phyloP scores from a whole-genome alignment of 2,888 invertebrate species.

The Hydropsyche betteni region DNA sequence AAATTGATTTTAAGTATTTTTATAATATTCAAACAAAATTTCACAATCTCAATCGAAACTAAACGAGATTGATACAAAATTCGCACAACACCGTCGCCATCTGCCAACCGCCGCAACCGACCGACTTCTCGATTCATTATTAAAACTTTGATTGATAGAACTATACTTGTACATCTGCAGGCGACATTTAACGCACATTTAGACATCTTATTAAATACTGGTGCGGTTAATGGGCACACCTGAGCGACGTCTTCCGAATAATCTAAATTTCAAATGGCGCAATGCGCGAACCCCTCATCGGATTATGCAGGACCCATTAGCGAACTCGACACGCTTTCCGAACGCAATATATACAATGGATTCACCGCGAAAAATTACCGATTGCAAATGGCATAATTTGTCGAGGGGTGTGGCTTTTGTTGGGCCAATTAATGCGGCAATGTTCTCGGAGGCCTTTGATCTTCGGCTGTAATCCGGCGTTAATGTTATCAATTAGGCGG shows the following conservation, averaged over 20 bases:
- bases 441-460: too few relatives aligned
- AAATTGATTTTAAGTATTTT: too few relatives aligned
- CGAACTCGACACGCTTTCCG: neutral
- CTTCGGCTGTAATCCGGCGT: too few relatives aligned
- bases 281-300: conserved; percentile 7
- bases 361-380: neutral
- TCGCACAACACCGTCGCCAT: too few relatives aligned
- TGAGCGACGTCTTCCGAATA: conserved; percentile 12
- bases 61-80: too few relatives aligned
- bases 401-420: neutral
- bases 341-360: neutral
- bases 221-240: neutral
- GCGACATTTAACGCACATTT: conserved; percentile 10
- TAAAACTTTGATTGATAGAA: conserved; percentile 6
- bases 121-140: too few relatives aligned
- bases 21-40: too few relatives aligned
- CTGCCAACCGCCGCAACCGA: too few relatives aligned
- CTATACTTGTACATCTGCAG: neutral
- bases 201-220: neutral
- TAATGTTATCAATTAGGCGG: too few relatives aligned
- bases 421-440: neutral
- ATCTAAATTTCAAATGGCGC: conserved; percentile 23
- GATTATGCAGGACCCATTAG: conserved; percentile 28
- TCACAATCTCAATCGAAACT: too few relatives aligned
- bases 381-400: too few relatives aligned